Evolutionary conservation across 1,140 invertebrate species (phyloP).

Genomic region (Schlechtendalia chinensis): DNA sequence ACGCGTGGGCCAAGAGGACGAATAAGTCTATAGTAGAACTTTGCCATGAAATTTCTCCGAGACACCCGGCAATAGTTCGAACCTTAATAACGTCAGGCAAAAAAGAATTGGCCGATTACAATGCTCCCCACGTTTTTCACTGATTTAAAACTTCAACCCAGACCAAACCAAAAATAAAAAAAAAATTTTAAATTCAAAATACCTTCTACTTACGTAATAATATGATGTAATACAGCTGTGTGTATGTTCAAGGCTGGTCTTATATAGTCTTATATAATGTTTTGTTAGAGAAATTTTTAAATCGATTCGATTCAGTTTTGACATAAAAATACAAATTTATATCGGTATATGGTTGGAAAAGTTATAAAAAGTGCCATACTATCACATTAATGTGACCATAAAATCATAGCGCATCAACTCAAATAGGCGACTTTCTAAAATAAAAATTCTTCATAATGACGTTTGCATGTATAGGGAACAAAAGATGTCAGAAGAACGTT

Average conservation of each 20-base stretch:
- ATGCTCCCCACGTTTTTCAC: conserved; percentile 28
- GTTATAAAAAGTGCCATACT: too few species aligned
- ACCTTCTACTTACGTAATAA: conserved; percentile 16
- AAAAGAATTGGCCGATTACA: conserved; percentile 30
- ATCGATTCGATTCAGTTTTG: background rate
- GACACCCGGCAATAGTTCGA: background rate
- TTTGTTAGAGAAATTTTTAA: background rate
- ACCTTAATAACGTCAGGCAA: conserved; percentile 3
- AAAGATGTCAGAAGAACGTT: background rate
- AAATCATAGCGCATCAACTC: too few species aligned
- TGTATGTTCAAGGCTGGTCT: background rate
- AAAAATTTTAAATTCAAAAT: conserved; percentile 23
- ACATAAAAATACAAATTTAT: background rate
- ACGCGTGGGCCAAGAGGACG: background rate
- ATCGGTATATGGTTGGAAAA: background rate
- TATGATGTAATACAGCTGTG: background rate
- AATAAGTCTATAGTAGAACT: conserved; percentile 33
- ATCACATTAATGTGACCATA: too few species aligned
- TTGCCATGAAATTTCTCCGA: conserved; percentile 20
- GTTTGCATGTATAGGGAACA: background rate
- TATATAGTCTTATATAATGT: background rate
- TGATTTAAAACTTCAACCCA: conserved; percentile 44
- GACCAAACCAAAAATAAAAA: conserved; percentile 35
- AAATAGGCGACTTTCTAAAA: background rate
- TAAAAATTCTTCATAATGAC: background rate